Evolutionary conservation across 2,888 invertebrate species (phyloP).

Genomic region (Caenorhabditis plicata): DNA sequence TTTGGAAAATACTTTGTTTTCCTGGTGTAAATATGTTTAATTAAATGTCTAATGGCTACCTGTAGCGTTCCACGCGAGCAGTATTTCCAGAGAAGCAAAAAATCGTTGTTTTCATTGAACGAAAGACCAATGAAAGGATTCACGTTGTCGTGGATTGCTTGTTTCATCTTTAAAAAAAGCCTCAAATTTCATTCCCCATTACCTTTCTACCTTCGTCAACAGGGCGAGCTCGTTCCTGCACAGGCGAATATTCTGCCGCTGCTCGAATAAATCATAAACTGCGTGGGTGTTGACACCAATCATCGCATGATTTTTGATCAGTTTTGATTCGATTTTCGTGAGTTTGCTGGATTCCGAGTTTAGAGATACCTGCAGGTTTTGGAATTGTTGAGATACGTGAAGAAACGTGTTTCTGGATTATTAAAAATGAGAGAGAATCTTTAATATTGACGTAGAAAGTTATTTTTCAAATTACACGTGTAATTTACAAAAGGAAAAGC

Average conservation of each 20-base stretch:
- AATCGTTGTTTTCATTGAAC: slow-evolving; percentile 44
- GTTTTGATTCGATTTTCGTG: slow-evolving; percentile 29
- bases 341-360: slow-evolving; percentile 40
- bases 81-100: slow-evolving; percentile 47
- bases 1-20: too few species aligned
- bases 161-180: slow-evolving; percentile 73
- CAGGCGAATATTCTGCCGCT: slow-evolving; percentile 37
- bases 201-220: slow-evolving; percentile 31
- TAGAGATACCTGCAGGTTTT: too few species aligned
- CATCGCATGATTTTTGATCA: slow-evolving; percentile 56
- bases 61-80: slow-evolving; percentile 30
- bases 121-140: slow-evolving; percentile 85
- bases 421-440: too few species aligned
- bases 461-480: too few species aligned
- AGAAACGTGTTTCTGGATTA: too few species aligned
- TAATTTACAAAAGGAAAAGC: too few species aligned
- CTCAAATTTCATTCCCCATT: background rate
- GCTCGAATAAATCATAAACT: slow-evolving; percentile 38
- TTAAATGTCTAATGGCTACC: slow-evolving; percentile 43
- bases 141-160: slow-evolving; percentile 89
- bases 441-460: too few species aligned
- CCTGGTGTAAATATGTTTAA: background rate
- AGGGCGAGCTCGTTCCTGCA: slow-evolving; percentile 32
- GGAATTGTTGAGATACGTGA: too few species aligned
- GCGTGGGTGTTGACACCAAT: slow-evolving; percentile 53